Conservation (phyloP, 37 sponge, comb jelly and placozoan species). For the Cladorhizidae sp. region DNA sequence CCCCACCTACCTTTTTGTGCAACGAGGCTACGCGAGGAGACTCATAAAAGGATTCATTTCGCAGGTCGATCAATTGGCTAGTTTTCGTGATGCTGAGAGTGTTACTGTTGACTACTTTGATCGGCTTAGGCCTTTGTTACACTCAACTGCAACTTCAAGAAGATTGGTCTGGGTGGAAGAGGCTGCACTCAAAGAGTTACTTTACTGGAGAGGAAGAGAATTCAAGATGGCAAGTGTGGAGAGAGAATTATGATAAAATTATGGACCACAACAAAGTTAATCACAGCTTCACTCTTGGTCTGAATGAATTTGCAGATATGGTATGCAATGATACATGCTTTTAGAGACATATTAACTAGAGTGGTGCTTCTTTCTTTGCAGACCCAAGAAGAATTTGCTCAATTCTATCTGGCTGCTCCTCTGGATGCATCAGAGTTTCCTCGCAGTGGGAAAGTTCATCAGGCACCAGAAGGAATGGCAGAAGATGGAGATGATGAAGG, state of each 20-base stretch:
- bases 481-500: neutral
- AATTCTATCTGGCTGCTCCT: constrained; percentile 44
- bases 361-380: neutral
- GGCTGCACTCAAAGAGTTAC: constrained; percentile 46
- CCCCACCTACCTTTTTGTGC: no score
- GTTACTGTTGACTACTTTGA: neutral
- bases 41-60: no score
- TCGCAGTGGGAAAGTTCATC: constrained; percentile 5
- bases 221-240: constrained; percentile 40
- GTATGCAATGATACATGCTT: constrained; percentile 40
- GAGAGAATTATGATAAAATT: constrained; percentile 47
- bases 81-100: neutral
- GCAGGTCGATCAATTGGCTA: no score
- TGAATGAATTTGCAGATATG: constrained; percentile 81
- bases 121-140: constrained; percentile 2
- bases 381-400: constrained; percentile 63
- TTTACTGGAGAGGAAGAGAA: constrained; percentile 27
- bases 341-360: neutral
- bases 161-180: constrained; percentile 73
- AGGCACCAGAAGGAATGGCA: neutral
- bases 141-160: neutral
- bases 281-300: constrained; percentile 40
- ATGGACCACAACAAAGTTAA: constrained; percentile 63
- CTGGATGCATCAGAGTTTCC: constrained; percentile 17
- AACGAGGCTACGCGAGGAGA: no score